Conservation (phyloP, 64 coral and sea anemone genomes). For the Pocillopora verrucosa region DNA sequence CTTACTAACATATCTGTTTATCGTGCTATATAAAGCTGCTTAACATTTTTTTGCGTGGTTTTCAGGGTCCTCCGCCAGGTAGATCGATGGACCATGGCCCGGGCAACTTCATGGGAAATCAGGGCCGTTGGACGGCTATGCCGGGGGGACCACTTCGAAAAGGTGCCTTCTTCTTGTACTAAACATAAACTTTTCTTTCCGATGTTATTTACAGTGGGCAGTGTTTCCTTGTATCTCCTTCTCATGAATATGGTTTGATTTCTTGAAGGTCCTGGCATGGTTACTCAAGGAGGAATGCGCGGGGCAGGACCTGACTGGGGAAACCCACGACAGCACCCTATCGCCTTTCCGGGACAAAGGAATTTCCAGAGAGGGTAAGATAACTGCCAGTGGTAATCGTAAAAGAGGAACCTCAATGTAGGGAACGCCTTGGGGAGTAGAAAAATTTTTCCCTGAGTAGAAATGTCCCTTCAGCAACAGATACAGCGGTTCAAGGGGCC, state of each 20-base stretch:
- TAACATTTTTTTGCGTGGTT: neutral
- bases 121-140: conserved; percentile 69
- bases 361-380: conserved; percentile 89
- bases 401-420: neutral
- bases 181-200: neutral
- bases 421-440: too few species aligned
- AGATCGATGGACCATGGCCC: conserved; percentile 56
- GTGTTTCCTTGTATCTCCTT: neutral
- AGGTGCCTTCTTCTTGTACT: conserved; percentile 23
- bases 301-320: conserved; percentile 76
- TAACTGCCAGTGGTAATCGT: neutral
- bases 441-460: too few species aligned
- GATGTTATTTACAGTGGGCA: neutral
- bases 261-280: conserved; percentile 65
- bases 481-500: too few species aligned
- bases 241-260: neutral
- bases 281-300: conserved; percentile 45
- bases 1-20: neutral
- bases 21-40: neutral
- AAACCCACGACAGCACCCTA: conserved; percentile 76
- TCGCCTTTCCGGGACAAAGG: conserved; percentile 89
- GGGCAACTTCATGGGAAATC: conserved; percentile 63
- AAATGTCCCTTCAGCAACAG: too few species aligned
- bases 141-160: conserved; percentile 65
- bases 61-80: conserved; percentile 56